phyloP scores from a whole-genome alignment of 2,888 invertebrate genomes.

The Spialia ferax region DNA sequence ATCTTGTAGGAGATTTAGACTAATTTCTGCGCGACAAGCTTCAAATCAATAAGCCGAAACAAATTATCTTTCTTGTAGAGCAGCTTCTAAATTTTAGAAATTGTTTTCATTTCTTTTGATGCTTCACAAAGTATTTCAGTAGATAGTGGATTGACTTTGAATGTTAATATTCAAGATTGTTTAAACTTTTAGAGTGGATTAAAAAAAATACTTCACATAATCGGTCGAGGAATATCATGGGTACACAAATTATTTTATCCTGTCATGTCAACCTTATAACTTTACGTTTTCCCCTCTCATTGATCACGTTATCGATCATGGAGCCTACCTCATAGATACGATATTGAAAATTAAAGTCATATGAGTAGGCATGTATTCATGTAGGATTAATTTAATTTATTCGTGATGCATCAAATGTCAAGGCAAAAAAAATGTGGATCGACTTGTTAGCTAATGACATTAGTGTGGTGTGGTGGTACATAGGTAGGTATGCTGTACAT shows the following conservation, averaged over 20 bases:
- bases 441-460: conserved; percentile 20
- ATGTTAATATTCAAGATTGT: too few relatives aligned
- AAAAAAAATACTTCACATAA: too few relatives aligned
- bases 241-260: too few relatives aligned
- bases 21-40: background rate
- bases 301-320: conserved; percentile 6
- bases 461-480: conserved; percentile 8
- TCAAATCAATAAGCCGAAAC: background rate
- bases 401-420: conserved; percentile 33
- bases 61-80: background rate
- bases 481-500: background rate
- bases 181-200: too few relatives aligned
- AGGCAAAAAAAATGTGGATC: conserved; percentile 28
- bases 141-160: background rate
- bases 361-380: background rate
- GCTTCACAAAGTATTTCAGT: background rate
- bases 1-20: conserved; percentile 21
- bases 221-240: too few relatives aligned
- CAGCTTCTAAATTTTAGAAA: background rate
- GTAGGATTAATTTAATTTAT: conserved; percentile 10
- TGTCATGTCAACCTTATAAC: background rate
- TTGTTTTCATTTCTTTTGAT: background rate
- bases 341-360: conserved; percentile 13
- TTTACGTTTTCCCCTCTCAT: conserved; percentile 20
- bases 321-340: background rate